These are phyloP conservation scores for Dipodomys stephensi DNA, from an alignment of 2,113 vertebrate species.

Conservation along the genomic window DNA sequence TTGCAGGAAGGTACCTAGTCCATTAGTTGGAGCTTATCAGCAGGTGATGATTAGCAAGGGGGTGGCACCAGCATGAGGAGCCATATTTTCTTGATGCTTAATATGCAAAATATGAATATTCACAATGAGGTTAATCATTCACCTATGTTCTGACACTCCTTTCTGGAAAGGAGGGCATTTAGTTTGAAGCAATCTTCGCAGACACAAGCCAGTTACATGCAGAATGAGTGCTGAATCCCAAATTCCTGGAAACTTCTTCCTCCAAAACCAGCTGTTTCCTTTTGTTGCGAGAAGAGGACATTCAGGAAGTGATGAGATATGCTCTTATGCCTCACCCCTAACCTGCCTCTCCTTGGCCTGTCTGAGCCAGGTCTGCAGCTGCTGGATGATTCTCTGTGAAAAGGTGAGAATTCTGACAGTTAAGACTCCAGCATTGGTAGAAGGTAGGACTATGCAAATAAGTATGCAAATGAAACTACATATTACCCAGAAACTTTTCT, in stretches of 20 bases:
- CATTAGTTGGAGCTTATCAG: not conserved
- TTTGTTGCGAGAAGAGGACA: not conserved
- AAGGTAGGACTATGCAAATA: not conserved
- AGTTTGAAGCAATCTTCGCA: not conserved
- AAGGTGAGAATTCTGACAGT: not conserved
- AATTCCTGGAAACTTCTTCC: not conserved
- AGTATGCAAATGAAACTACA: not conserved
- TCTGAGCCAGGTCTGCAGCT: slow-evolving; percentile 70
- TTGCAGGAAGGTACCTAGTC: not conserved
- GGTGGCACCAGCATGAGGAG: not conserved
- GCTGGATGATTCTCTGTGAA: slow-evolving; percentile 64
- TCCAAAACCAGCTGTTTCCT: not conserved
- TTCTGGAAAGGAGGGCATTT: not conserved
- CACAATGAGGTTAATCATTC: not conserved
- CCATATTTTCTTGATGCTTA: not conserved
- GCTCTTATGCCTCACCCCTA: not conserved
- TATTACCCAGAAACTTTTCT: not conserved
- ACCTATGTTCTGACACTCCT: not conserved
- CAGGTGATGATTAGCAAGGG: not conserved
- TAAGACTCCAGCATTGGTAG: not conserved
- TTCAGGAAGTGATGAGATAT: accelerated
- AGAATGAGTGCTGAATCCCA: not conserved
- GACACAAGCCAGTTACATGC: not conserved
- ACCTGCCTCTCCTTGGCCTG: not conserved
- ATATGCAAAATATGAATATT: not conserved